Conservation (phyloP, 2,113 vertebrate species). For the Gymnorhina tibicen region DNA sequence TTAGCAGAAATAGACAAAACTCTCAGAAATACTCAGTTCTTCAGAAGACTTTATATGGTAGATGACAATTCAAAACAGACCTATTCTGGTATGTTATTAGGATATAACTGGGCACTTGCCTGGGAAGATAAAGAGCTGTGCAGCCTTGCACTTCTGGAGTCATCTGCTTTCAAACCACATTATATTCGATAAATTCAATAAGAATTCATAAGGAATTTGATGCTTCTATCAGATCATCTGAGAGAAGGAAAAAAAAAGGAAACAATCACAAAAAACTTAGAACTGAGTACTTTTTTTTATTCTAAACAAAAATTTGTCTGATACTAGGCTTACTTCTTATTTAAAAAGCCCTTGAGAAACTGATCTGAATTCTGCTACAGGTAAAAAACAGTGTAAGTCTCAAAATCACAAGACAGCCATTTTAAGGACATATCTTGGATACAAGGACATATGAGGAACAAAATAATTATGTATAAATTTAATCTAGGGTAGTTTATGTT, state of each 20-base stretch:
- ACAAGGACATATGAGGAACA: neutral
- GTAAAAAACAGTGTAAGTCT: neutral
- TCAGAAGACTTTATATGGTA: neutral
- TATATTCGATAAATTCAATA: neutral
- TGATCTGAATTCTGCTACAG: neutral
- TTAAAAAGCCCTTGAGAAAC: neutral
- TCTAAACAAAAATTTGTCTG: neutral
- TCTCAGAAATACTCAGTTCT: neutral
- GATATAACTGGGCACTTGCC: neutral
- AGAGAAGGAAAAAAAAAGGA: neutral
- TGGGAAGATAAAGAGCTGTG: neutral
- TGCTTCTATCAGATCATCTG: neutral
- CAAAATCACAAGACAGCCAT: neutral
- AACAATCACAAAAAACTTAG: neutral
- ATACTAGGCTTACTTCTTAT: neutral
- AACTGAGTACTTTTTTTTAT: neutral
- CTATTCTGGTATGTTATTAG: neutral
- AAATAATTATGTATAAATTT: conserved; percentile 25
- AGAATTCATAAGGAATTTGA: neutral
- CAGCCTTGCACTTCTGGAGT: neutral
- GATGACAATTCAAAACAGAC: neutral
- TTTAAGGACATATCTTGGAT: neutral
- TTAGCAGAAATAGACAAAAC: neutral
- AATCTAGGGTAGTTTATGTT: neutral
- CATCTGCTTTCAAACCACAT: neutral